Evolutionary conservation across 2,113 vertebrate genomes (phyloP).

Genomic region (Isurus oxyrinchus): DNA sequence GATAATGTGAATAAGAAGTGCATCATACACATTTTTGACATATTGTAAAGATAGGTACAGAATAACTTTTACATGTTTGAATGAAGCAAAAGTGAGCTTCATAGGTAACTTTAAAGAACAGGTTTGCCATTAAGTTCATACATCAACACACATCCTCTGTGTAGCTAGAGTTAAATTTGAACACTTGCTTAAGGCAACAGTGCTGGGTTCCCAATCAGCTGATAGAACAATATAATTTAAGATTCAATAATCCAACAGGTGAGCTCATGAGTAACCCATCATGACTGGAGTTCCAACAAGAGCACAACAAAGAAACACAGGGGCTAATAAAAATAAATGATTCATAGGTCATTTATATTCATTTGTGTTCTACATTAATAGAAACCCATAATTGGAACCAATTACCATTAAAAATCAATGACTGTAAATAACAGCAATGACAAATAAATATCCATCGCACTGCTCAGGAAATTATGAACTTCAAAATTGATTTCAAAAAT

Average conservation of each 20-base stretch:
- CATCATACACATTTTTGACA: not conserved
- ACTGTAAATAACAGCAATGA: constrained; percentile 93
- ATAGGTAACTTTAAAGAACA: not conserved
- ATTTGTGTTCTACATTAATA: constrained; percentile 96
- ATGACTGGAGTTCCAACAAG: constrained; percentile 66
- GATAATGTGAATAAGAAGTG: not conserved
- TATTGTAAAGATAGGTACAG: not conserved
- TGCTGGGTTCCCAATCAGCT: not conserved
- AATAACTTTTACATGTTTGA: not conserved
- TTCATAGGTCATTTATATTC: constrained; percentile 89
- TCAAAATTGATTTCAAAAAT: not conserved
- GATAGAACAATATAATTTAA: not conserved
- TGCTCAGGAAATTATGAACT: not conserved
- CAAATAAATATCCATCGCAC: constrained; percentile 75
- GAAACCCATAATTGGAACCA: constrained; percentile 91
- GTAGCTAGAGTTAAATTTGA: constrained; percentile 6
- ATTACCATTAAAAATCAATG: constrained; percentile 85
- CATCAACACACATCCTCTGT: not conserved
- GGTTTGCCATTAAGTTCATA: not conserved
- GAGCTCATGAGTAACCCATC: constrained; percentile 65
- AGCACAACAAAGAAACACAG: constrained; percentile 60
- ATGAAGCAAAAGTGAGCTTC: not conserved
- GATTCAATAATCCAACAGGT: not conserved
- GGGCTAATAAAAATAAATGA: constrained; percentile 86
- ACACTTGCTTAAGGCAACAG: not conserved